These are phyloP conservation scores for Autographa gamma DNA, from an alignment of 2,888 invertebrate genomes.

Conservation along the genomic window DNA sequence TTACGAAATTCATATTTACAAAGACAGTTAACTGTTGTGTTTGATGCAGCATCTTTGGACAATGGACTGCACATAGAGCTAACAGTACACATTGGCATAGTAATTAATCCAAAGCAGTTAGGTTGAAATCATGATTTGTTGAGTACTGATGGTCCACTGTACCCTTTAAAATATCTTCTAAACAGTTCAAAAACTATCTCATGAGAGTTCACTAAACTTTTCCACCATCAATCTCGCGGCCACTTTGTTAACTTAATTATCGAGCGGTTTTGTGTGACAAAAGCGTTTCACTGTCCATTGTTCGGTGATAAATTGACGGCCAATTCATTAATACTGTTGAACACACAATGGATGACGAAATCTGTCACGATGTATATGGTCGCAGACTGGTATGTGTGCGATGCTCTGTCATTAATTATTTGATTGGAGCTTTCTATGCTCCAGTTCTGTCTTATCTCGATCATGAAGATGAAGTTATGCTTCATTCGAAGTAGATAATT, in stretches of 20 bases:
- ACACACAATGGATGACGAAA: slow-evolving; percentile 63
- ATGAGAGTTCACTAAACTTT: slow-evolving; percentile 54
- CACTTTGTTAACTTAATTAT: slow-evolving; percentile 61
- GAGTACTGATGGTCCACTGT: background rate
- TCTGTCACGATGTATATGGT: slow-evolving; percentile 35
- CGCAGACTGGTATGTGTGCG: slow-evolving; percentile 40
- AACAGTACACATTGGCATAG: background rate
- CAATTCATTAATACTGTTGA: slow-evolving; percentile 65
- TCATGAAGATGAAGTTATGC: background rate
- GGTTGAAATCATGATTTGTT: background rate
- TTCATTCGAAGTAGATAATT: background rate
- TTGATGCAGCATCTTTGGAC: background rate
- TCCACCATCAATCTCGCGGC: slow-evolving; percentile 51
- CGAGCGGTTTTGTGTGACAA: slow-evolving; percentile 55
- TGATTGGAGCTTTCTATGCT: slow-evolving; percentile 52
- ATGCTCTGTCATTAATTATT: slow-evolving; percentile 57
- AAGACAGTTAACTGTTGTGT: background rate
- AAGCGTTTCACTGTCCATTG: slow-evolving; percentile 50
- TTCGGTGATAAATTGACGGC: slow-evolving; percentile 63
- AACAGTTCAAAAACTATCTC: slow-evolving; percentile 16
- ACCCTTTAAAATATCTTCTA: background rate
- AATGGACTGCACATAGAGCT: background rate
- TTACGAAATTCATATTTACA: background rate
- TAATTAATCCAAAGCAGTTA: background rate
- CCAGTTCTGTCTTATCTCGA: slow-evolving; percentile 16